phyloP scores from a whole-genome alignment of 1,140 invertebrate species.

The Plutomurus gul region DNA sequence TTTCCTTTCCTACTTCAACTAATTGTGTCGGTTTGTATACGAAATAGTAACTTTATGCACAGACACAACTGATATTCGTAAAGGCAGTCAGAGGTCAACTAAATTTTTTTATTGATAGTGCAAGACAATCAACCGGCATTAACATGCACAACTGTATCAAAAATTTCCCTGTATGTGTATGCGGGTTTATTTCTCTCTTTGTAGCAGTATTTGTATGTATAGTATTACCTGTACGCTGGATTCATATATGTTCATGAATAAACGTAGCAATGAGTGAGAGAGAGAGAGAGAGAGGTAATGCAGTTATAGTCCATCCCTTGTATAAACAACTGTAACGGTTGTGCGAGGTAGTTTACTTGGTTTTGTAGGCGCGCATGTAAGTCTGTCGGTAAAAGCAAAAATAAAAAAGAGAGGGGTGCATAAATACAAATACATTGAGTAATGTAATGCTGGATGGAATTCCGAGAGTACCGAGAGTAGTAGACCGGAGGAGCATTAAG shows the following conservation, averaged over 20 bases:
- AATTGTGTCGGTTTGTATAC: neutral
- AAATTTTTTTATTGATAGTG: no score
- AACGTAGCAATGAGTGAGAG: no score
- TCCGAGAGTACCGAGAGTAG: neutral
- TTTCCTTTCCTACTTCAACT: neutral
- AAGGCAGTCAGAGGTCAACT: no score
- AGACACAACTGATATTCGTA: no score
- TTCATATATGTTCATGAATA: no score
- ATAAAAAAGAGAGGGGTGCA: constrained; percentile 27
- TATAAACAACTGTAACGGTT: constrained; percentile 20
- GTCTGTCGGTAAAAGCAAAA: constrained; percentile 7
- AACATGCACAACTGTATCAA: no score
- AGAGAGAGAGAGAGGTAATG: neutral
- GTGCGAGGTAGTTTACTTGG: neutral
- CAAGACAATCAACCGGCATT: no score
- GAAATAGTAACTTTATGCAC: neutral
- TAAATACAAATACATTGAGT: constrained; percentile 25
- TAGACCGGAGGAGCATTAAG: neutral
- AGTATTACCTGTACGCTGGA: no score
- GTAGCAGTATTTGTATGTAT: no score
- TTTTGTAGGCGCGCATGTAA: neutral
- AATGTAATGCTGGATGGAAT: constrained; percentile 25
- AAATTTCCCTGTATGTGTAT: neutral
- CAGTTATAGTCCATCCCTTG: neutral
- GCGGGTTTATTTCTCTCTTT: neutral